Evolutionary conservation across 2,113 vertebrate genomes (phyloP), one percentile per base, ranked within the genome.

Genomic region (Trichomycterus rosablanca): DNA sequence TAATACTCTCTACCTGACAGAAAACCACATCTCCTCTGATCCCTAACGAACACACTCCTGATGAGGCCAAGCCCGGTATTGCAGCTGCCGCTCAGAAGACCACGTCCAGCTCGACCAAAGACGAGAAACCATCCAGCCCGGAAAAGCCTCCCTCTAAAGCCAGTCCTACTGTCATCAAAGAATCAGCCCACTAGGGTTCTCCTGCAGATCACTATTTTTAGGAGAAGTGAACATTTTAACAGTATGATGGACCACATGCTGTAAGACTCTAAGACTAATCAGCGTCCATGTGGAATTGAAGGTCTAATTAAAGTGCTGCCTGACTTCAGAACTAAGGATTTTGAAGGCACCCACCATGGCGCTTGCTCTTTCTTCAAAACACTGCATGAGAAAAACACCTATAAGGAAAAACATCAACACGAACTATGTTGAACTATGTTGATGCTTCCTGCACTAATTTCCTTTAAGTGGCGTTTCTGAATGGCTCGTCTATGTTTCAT

Each of bases 11-110:
- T 55, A 58, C 34, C 63, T 59, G 61, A 11, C 82, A 89, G 86
- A 89, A 86, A 86, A 80, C 84, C 67, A 84, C 79, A 7, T 80
- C 84, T 57, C 84, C 84, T 0, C 80, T 86, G 68, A 87, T 87
- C 73, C 81, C 82, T 35, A 87, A 88, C 3, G 84, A 88, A 49
- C 84, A 86, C 69, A 83, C 84, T 1, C 82, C 84, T 7, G 86
- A 87, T 0, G 84, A 88, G 1, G 74, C 75, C 63, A 84, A 83
- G 58, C 74, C 78, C 2, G 71, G 77, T 66, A 74, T 83, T 1
- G 80, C 67, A 3, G 46, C 67, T 52, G 50, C 72, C 14, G 56
- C 64, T 9, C 74, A 81, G 63, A 78, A 72, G 32, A 69, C 1
- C 5, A 70, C 10, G 2, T n/a, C 67, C 18, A 75, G 30, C 64